Evolutionary conservation across 2,113 vertebrate species (phyloP).

Genomic region (Tachysurus fulvidraco): DNA sequence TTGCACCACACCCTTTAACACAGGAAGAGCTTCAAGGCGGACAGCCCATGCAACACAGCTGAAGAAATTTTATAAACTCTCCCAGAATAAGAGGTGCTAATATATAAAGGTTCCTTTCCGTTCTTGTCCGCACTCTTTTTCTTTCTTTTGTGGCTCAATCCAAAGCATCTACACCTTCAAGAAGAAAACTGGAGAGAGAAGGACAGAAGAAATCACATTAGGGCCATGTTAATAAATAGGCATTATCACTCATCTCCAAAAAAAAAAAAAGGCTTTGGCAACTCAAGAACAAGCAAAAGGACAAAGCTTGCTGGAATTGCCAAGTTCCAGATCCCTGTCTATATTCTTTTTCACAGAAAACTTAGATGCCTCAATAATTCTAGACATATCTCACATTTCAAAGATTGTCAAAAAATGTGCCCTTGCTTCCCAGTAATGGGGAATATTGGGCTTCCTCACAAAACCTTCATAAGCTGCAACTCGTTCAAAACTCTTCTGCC

Average conservation of each 20-base stretch:
- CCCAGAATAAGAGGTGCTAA: conserved; percentile 30
- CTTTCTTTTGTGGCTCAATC: conserved; percentile 57
- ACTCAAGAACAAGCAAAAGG: background rate
- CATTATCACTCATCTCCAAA: background rate
- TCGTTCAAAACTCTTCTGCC: too few species aligned
- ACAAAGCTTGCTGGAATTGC: background rate
- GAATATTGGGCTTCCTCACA: too few species aligned
- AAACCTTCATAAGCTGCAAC: too few species aligned
- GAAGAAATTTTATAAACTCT: conserved; percentile 34
- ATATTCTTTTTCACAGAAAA: background rate
- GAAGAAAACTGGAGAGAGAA: conserved; percentile 27
- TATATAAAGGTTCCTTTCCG: conserved; percentile 33
- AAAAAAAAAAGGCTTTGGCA: background rate
- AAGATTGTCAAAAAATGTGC: conserved; percentile 29
- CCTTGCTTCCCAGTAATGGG: conserved; percentile 22
- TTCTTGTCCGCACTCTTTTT: background rate
- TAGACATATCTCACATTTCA: background rate
- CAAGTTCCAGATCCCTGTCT: background rate
- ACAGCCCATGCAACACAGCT: background rate
- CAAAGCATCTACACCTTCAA: conserved; percentile 72
- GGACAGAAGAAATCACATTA: conserved; percentile 33
- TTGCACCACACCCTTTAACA: conserved; percentile 31
- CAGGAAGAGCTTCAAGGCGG: conserved; percentile 41
- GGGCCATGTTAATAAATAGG: background rate
- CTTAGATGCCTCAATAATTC: background rate